phyloP scores from a whole-genome alignment of 2,888 invertebrate species.

The Hypolimnas misippus region DNA sequence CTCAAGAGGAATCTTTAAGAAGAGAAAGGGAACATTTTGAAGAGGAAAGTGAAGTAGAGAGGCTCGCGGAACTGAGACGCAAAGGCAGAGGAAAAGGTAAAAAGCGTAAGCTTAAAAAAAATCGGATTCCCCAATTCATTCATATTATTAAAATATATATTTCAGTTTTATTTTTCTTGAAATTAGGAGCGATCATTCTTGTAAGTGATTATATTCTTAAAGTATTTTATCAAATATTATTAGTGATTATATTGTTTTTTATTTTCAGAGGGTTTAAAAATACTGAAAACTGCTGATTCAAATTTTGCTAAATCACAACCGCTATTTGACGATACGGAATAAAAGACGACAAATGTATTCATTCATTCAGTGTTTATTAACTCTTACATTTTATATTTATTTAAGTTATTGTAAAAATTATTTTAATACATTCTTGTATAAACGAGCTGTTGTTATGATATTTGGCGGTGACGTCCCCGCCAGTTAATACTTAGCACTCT shows the following conservation, averaged over 20 bases:
- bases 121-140: too few relatives aligned
- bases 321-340: constrained; percentile 60
- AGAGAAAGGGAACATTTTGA: constrained; percentile 57
- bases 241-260: constrained; percentile 33
- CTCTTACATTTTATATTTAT: constrained; percentile 70
- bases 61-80: constrained; percentile 73
- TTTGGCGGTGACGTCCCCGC: constrained; percentile 44
- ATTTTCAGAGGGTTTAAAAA: constrained; percentile 74
- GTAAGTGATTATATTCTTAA: too few relatives aligned
- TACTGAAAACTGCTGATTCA: constrained; percentile 63
- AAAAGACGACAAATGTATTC: constrained; percentile 53
- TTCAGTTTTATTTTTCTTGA: too few relatives aligned
- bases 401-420: constrained; percentile 78
- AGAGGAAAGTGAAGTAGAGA: constrained; percentile 68
- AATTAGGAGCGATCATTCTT: too few relatives aligned
- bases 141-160: too few relatives aligned
- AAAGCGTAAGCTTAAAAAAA: too few relatives aligned
- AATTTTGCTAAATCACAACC: constrained; percentile 63
- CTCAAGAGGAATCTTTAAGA: constrained; percentile 74
- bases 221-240: too few relatives aligned
- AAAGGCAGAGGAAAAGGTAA: constrained; percentile 76
- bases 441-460: constrained; percentile 65
- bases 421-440: constrained; percentile 74
- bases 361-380: constrained; percentile 77
- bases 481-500: constrained; percentile 51